Conservation (phyloP, 2,113 vertebrate species). For the Ageneiosus marmoratus region DNA sequence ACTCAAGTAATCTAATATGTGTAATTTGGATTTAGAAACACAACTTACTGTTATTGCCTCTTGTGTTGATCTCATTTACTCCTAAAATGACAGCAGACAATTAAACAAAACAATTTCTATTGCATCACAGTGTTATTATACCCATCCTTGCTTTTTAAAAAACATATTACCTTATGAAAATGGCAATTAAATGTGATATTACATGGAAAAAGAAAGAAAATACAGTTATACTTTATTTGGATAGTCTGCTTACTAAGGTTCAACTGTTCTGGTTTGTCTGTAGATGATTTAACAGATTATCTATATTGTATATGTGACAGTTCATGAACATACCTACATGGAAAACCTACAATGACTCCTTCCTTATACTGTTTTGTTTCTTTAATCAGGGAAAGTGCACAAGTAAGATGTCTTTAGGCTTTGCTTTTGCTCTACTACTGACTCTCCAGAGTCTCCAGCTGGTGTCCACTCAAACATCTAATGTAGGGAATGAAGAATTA, state of each 20-base stretch:
- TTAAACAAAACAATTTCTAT: not conserved
- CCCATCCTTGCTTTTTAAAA: not conserved
- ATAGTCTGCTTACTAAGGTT: no score
- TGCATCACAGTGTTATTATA: not conserved
- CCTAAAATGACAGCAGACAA: not conserved
- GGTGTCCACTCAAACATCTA: not conserved
- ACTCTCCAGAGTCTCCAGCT: slow-evolving; percentile 55
- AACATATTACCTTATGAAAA: not conserved
- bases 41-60: not conserved
- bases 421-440: slow-evolving; percentile 56
- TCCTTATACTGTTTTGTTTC: slow-evolving; percentile 5
- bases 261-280: no score
- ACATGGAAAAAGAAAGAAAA: not conserved
- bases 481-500: not conserved
- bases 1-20: slow-evolving; percentile 11
- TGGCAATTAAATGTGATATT: not conserved
- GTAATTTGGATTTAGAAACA: slow-evolving; percentile 16
- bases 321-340: no score
- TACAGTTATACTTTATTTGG: no score
- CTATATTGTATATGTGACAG: no score
- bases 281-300: no score
- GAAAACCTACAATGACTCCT: not conserved
- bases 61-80: not conserved
- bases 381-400: slow-evolving; percentile 45
- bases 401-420: slow-evolving; percentile 51